Base-by-base conservation (phyloP, 2,113 vertebrate genomes). In the Tetrax tetrax region DNA sequence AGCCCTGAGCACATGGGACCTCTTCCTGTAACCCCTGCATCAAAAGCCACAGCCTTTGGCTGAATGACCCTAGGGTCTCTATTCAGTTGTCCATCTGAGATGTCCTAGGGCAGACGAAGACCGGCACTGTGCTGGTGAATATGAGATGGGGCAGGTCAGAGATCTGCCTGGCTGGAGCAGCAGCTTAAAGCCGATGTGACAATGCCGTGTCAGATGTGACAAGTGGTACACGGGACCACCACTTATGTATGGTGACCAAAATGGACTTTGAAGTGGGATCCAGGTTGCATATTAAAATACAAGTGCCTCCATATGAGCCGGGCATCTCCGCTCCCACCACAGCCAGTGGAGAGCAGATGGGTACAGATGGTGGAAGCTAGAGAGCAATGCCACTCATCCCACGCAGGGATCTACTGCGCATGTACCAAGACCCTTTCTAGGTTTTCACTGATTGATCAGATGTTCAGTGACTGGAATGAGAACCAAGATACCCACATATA, bases 171-270 rank as follows among this genome's bases (percentile, higher is more conserved):
- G 33, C 31, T 56, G 60, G 20, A 57, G 54, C 31, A 79, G 33
- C 61, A 65, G 51, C 57, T 66, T n/a, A 28, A 47, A 53, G 37
- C 71, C 51, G 57, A 13, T 7, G 56, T 53, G 65, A 25, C 31
- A 23, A 13, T 1, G 35, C 15, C 4, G 0, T 1, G 23, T 43
- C 41, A 43, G 41, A 37, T 18, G 50, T 47, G 41, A 43, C 12
- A 12, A 13, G 35, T 21, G n/a, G 6, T 6, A 17, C 38, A 57
- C 38, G 53, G 54, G 31, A 48, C 37, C n/a, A n/a, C n/a, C n/a
- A n/a, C 48, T 4, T 5, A 18, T 38, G 17, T 38, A 38, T 13
- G 21, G 50, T 5, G 72, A 12, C 61, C 33, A 22, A n/a, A 84
- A 20, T 7, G 41, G 27, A 12, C 43, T 69, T 14, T 28, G 70